Percentiles rank a stretch among this genome's conserved stretches.
phyloP scores from a whole-genome alignment of 2,113 vertebrate genomes.

The Bungarus multicinctus region DNA sequence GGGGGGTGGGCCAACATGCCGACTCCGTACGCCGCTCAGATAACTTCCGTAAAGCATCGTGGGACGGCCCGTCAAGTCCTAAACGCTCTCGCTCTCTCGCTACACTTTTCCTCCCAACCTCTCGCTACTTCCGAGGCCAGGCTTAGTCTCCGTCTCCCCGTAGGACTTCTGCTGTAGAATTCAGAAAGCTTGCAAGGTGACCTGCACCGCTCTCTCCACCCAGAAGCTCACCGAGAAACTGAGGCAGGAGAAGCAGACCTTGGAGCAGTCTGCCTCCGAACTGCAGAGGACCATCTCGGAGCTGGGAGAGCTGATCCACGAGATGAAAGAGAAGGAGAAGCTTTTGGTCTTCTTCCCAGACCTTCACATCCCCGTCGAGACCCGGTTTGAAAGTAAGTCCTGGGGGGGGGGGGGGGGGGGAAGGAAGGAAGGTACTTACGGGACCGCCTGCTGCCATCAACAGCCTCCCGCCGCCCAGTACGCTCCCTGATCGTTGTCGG shows the following conservation, averaged over 20 bases:
- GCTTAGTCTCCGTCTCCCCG: not conserved
- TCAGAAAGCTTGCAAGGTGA: not conserved
- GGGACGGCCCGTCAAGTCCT: rapidly evolving
- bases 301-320: conserved; percentile 61
- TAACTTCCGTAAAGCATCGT: not conserved
- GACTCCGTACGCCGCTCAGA: not conserved
- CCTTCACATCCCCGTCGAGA: conserved; percentile 66
- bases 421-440: too few relatives aligned
- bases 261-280: conserved; percentile 62
- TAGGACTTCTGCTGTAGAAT: not conserved
- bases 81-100: not conserved
- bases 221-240: conserved; percentile 72
- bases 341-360: conserved; percentile 89
- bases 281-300: conserved; percentile 57
- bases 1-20: too few relatives aligned
- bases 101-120: rapidly evolving
- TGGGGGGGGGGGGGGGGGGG: rapidly evolving
- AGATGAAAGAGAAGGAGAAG: conserved; percentile 75
- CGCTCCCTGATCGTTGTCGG: too few relatives aligned
- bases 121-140: not conserved
- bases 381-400: conserved; percentile 78
- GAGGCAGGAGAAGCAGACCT: conserved; percentile 72
- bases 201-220: rapidly evolving
- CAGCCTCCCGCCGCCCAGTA: too few relatives aligned
- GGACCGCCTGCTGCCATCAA: too few relatives aligned